These are phyloP conservation scores for Formica aserva DNA, from an alignment of 2,888 invertebrate genomes.

Conservation along the genomic window DNA sequence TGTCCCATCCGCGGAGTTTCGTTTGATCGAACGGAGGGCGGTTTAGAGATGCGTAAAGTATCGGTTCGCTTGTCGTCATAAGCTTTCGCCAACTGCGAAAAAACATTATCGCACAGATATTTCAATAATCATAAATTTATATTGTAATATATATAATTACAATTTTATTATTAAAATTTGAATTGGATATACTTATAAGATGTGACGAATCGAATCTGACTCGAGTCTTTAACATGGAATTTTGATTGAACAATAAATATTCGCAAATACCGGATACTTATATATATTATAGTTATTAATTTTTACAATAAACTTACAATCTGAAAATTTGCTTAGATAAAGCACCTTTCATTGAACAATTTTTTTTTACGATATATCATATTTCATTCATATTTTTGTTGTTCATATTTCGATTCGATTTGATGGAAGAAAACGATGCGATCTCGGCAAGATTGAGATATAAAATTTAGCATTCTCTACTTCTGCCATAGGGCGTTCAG, in stretches of 20 bases:
- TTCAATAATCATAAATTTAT: not conserved
- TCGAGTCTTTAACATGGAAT: not conserved
- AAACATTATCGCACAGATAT: not conserved
- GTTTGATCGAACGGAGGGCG: conserved; percentile 11
- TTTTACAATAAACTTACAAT: not conserved
- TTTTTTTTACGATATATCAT: not conserved
- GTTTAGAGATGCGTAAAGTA: not conserved
- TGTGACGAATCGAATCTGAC: not conserved
- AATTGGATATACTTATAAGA: not conserved
- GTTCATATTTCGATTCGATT: not conserved
- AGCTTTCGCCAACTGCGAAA: not conserved
- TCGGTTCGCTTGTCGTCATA: not conserved
- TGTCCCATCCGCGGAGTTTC: conserved; percentile 10
- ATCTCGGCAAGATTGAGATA: not conserved
- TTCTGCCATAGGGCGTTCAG: conserved; percentile 2
- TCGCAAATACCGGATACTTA: not conserved
- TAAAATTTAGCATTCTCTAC: conserved; percentile 17
- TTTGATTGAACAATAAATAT: not conserved
- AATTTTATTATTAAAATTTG: not conserved
- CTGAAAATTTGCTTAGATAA: not conserved
- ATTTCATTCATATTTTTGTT: not conserved
- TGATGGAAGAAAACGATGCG: not conserved
- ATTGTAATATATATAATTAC: not conserved
- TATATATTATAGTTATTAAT: not conserved
- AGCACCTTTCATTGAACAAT: not conserved